Evolutionary conservation across 2,113 vertebrate species (phyloP).

Genomic region (Chionomys nivalis): DNA sequence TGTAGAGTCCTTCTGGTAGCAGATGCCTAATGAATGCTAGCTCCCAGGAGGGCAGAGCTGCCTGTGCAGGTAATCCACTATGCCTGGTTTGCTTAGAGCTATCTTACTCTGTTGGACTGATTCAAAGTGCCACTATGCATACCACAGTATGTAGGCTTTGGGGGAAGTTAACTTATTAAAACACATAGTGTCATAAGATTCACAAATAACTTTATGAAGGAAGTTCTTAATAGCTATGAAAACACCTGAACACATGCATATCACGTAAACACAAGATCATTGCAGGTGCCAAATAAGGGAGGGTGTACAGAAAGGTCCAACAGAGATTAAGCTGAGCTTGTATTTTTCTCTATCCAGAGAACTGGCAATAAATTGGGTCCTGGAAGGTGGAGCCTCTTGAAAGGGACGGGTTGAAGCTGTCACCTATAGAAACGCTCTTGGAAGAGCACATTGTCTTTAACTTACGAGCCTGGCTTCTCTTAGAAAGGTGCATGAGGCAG

Average conservation of each 20-base stretch:
- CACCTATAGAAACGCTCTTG: neutral
- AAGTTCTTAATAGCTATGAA: neutral
- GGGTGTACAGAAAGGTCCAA: neutral
- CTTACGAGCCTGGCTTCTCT: neutral
- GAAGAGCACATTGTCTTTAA: neutral
- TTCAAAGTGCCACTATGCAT: neutral
- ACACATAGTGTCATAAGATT: neutral
- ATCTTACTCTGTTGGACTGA: neutral
- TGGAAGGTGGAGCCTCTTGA: neutral
- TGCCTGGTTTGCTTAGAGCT: neutral
- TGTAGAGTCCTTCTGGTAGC: neutral
- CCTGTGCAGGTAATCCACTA: neutral
- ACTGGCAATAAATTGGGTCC: neutral
- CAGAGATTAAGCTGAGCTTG: neutral
- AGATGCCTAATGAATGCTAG: neutral
- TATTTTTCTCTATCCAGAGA: neutral
- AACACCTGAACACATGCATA: neutral
- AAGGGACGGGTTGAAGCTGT: neutral
- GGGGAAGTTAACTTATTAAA: slow-evolving; percentile 20
- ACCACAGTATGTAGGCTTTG: neutral
- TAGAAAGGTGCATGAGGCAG: neutral
- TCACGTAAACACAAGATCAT: neutral
- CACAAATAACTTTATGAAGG: slow-evolving; percentile 12
- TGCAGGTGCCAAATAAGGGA: neutral
- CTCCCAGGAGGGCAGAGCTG: neutral